Evolutionary conservation across 2,113 vertebrate genomes (phyloP).

Genomic region (human (Homo sapiens)): DNA sequence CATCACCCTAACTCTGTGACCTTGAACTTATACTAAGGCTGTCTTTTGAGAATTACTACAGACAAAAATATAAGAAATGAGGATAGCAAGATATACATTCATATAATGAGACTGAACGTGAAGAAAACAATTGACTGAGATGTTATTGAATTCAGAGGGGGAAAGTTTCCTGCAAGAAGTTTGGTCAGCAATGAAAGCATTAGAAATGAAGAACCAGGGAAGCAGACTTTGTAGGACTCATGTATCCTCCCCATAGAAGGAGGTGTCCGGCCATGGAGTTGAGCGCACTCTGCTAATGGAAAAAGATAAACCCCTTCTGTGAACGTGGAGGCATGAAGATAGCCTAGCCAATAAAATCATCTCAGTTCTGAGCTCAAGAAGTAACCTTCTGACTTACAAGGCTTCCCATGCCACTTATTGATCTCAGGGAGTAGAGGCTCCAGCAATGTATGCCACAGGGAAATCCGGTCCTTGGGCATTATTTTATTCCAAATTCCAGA

Average conservation of each 20-base stretch:
- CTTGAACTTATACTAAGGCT: neutral
- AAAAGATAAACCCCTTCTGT: neutral
- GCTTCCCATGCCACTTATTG: rapidly evolving
- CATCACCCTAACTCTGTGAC: neutral
- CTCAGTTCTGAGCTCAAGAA: neutral
- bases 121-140: neutral
- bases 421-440: too few relatives aligned
- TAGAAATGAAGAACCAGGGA: neutral
- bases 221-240: neutral
- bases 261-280: too few relatives aligned
- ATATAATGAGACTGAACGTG: neutral
- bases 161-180: neutral
- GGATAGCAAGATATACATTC: neutral
- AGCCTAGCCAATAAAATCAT: too few relatives aligned
- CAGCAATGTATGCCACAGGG: rapidly evolving
- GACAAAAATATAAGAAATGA: neutral
- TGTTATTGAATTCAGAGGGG: neutral
- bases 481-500: neutral
- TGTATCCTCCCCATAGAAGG: too few relatives aligned
- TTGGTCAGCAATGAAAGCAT: too few relatives aligned
- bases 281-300: neutral
- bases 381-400: rapidly evolving
- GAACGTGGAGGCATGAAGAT: neutral
- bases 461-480: neutral
- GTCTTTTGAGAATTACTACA: neutral